Conservation (phyloP, 2,797 vertebrate species). For the Oryzias sinensis region DNA sequence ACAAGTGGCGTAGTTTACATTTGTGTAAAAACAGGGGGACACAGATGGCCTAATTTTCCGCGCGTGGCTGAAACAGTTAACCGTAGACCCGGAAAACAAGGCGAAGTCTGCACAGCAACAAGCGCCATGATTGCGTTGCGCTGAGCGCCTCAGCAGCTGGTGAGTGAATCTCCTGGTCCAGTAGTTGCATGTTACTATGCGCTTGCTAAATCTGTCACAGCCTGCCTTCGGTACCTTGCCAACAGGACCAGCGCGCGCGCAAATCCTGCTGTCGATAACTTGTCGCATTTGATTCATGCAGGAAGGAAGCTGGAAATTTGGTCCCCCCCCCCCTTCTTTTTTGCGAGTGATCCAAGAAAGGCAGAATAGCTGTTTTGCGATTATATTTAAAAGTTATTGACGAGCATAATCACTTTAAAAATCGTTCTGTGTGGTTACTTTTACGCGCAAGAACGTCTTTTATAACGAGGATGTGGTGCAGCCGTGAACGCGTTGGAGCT, state of each 20-base stretch:
- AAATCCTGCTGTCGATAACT: constrained; percentile 35
- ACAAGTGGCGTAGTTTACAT: fast-evolving
- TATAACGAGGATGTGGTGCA: constrained; percentile 22
- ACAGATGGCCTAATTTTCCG: background rate
- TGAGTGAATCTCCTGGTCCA: constrained; percentile 80
- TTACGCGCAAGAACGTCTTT: too few species aligned
- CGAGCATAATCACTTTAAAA: too few species aligned
- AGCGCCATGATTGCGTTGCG: constrained; percentile 81
- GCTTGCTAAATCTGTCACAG: constrained; percentile 74
- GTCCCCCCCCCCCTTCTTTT: constrained; percentile 29
- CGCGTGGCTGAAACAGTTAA: constrained; percentile 72
- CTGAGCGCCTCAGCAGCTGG: constrained; percentile 75
- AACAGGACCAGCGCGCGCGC: constrained; percentile 54
- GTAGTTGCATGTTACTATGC: constrained; percentile 81
- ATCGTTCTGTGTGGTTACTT: too few species aligned
- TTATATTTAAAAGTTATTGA: too few species aligned
- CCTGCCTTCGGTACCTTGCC: constrained; percentile 60
- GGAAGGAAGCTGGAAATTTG: constrained; percentile 13
- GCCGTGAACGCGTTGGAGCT: constrained; percentile 9
- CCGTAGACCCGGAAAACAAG: constrained; percentile 61
- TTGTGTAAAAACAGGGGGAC: fast-evolving
- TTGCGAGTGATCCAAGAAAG: background rate
- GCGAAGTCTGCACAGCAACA: constrained; percentile 86
- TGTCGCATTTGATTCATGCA: constrained; percentile 47
- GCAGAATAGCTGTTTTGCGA: too few species aligned